Base-by-base conservation (phyloP, 2,888 invertebrate species). In the Tridacna crocea region DNA sequence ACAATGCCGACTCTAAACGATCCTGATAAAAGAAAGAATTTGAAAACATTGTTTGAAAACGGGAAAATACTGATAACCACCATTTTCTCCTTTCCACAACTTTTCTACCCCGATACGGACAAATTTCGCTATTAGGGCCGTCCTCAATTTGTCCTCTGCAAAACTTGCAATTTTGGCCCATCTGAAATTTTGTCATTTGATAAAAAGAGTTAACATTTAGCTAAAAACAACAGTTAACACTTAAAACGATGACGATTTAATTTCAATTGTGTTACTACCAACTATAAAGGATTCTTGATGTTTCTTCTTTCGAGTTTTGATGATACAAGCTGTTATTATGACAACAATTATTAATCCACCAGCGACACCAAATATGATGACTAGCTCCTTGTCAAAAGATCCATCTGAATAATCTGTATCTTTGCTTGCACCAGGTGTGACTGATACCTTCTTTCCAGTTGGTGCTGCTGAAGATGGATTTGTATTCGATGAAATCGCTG, bases 261-360 rank as follows among this genome's bases (percentile, higher is more conserved):
- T 87, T 73, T 84, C 75, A 36, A 87, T 87, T 61, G 73, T 75
- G 4, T 75, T 80, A 22, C 83, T 82, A n/a, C 86, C 86, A 0
- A 65, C 17, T 17, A 78, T 80, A 60, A 82, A 87, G 48, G 72
- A 72, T 60, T 82, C 76, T n/a, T 79, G 75, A 19, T 74, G 63
- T 27, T 73, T 72, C 22, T 73, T 63, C 26, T 72, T 72, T n/a
- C 82, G 60, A 22, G 61, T 36, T 72, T 82, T 74, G 12, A 46
- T 17, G 27, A 87, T 73, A 70, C 82, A 80, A 26, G 80, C 55
- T 17, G 65, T 70, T 4, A 82, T 77, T 0, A 82, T 72, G 10
- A 82, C 77, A n/a, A 87, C 46, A 2, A 84, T 13, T 68, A 84
- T 82, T 0, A 87, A 27, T 15, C 84, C 83, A 47, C 66, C 76